Conservation (phyloP, 2,888 invertebrate species). For the Acronicta alni region DNA sequence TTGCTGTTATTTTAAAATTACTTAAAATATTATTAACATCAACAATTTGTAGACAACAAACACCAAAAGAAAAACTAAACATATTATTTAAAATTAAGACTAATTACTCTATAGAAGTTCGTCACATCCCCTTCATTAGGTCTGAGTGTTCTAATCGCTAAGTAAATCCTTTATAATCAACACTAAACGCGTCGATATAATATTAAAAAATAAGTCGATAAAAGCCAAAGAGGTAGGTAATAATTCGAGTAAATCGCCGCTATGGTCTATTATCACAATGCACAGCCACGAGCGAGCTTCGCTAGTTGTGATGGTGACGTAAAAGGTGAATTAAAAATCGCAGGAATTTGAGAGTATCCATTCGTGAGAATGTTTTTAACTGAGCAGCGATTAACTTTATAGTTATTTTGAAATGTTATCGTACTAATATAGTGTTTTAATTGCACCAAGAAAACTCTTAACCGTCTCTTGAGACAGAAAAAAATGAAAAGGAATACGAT, state of each 20-base stretch:
- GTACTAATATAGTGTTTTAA: conserved; percentile 12
- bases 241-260: conserved; percentile 29
- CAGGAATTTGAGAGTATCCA: conserved; percentile 19
- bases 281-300: conserved; percentile 22
- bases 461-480: no score
- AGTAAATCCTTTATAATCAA: not conserved
- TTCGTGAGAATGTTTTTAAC: conserved; percentile 45
- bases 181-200: not conserved
- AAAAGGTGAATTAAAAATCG: conserved; percentile 43
- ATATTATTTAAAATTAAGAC: no score
- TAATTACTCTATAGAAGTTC: no score
- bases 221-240: conserved; percentile 28
- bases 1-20: no score
- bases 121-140: no score
- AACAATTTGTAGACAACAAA: no score
- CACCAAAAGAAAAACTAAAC: no score
- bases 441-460: no score
- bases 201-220: conserved; percentile 14
- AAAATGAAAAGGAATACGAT: no score
- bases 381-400: conserved; percentile 26
- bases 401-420: conserved; percentile 23
- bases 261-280: conserved; percentile 42
- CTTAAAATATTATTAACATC: no score
- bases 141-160: not conserved
- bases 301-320: conserved; percentile 30